phyloP scores from a whole-genome alignment of 2,888 invertebrate species.

The Clanis bilineata region DNA sequence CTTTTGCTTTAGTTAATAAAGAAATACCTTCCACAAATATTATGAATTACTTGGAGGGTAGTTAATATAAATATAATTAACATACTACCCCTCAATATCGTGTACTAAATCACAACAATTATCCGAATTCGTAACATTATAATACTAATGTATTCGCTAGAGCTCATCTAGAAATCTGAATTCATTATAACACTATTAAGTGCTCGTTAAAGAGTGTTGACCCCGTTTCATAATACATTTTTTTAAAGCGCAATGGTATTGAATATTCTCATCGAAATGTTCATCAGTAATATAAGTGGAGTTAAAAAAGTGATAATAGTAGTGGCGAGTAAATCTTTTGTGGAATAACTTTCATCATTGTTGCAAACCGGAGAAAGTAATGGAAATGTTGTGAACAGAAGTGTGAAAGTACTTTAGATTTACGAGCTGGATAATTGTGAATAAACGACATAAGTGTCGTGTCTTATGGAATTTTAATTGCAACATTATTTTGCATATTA shows the following conservation, averaged over 20 bases:
- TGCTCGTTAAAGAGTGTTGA: slow-evolving; percentile 3
- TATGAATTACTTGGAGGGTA: too few species aligned
- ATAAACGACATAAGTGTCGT: background rate
- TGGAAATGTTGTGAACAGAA: slow-evolving; percentile 59
- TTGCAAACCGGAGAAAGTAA: slow-evolving; percentile 56
- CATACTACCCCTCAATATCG: too few species aligned
- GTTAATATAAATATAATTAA: too few species aligned
- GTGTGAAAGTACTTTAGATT: slow-evolving; percentile 52
- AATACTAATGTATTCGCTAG: background rate
- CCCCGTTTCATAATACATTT: background rate
- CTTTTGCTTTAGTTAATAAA: too few species aligned
- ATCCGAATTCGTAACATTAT: too few species aligned
- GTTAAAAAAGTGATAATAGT: background rate
- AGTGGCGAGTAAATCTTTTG: slow-evolving; percentile 16
- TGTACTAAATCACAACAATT: too few species aligned
- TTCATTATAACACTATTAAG: background rate
- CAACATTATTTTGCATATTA: too few species aligned
- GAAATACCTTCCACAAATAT: too few species aligned
- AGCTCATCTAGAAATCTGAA: background rate
- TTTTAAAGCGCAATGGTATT: too few species aligned
- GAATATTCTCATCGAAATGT: background rate
- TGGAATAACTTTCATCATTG: slow-evolving; percentile 55
- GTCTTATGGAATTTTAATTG: too few species aligned
- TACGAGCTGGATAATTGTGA: background rate
- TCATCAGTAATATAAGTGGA: background rate